Evolutionary conservation across 1,140 invertebrate species (phyloP).

Genomic region (Pectinophora gossypiella): DNA sequence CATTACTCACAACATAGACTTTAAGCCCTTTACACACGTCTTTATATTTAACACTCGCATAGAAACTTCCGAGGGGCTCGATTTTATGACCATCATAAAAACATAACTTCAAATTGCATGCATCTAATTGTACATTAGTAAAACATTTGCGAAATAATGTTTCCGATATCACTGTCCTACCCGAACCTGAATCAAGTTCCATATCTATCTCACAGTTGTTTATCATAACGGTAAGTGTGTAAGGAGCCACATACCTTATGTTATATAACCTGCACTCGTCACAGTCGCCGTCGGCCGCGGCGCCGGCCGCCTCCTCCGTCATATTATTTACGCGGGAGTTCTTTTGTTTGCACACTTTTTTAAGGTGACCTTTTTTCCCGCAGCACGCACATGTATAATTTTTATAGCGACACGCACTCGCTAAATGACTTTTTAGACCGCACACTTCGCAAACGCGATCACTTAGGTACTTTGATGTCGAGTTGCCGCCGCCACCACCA

Average conservation of each 20-base stretch:
- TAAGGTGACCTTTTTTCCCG: not conserved
- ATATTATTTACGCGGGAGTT: not conserved
- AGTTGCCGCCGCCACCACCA: not conserved
- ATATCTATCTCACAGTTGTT: not conserved
- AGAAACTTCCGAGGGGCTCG: conserved; percentile 1
- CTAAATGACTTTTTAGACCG: not conserved
- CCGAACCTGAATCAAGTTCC: conserved; percentile 4
- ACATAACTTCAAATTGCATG: not conserved
- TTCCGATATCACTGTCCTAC: not conserved
- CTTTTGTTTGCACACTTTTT: not conserved
- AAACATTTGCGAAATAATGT: conserved; percentile 1
- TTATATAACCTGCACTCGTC: conserved; percentile 3
- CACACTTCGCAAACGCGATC: not conserved
- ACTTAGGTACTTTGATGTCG: not conserved
- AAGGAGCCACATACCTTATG: not conserved
- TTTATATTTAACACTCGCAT: not conserved
- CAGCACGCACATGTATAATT: not conserved
- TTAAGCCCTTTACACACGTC: not conserved
- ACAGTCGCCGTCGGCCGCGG: not conserved
- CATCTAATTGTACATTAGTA: not conserved
- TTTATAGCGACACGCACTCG: not conserved
- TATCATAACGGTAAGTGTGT: not conserved
- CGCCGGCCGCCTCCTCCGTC: not conserved
- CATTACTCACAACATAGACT: conserved; percentile 22
- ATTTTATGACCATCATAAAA: conserved; percentile 5